phyloP scores from a whole-genome alignment of 2,888 invertebrate species.

The Blomia tropicalis region DNA sequence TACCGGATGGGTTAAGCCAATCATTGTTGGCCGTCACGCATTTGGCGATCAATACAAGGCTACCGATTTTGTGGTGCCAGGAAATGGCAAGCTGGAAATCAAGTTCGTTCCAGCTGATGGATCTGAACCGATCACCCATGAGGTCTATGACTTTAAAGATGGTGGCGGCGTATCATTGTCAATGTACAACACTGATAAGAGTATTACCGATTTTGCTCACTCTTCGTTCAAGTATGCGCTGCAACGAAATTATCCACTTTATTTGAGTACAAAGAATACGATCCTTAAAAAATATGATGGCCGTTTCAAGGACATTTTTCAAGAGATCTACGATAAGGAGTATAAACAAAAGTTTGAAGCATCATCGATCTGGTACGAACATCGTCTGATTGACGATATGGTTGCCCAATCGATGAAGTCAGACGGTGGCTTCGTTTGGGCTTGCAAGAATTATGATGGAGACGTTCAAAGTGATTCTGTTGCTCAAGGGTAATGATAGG shows the following conservation, averaged over 20 bases:
- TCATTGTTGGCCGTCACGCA: constrained; percentile 87
- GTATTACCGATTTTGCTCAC: constrained; percentile 69
- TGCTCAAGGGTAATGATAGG: constrained; percentile 87
- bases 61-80: constrained; percentile 86
- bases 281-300: constrained; percentile 92
- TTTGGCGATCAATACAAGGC: constrained; percentile 57
- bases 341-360: constrained; percentile 72
- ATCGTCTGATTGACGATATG: constrained; percentile 96
- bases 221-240: constrained; percentile 81
- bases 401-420: constrained; percentile 95
- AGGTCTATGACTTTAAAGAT: constrained; percentile 64
- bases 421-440: constrained; percentile 98
- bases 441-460: constrained; percentile 98
- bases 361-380: constrained; percentile 60
- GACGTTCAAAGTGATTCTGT: constrained; percentile 97
- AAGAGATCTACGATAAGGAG: constrained; percentile 71
- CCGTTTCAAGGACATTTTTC: constrained; percentile 89
- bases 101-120: constrained; percentile 55
- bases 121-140: constrained; percentile 47
- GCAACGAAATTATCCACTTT: constrained; percentile 65
- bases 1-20: constrained; percentile 83
- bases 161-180: constrained; percentile 67
- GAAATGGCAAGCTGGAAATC: constrained; percentile 69
- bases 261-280: constrained; percentile 90
- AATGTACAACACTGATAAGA: constrained; percentile 88